These are phyloP conservation scores for Microctenopoma steveboyesi DNA, from an alignment of 2,797 vertebrate species.

Conservation along the genomic window DNA sequence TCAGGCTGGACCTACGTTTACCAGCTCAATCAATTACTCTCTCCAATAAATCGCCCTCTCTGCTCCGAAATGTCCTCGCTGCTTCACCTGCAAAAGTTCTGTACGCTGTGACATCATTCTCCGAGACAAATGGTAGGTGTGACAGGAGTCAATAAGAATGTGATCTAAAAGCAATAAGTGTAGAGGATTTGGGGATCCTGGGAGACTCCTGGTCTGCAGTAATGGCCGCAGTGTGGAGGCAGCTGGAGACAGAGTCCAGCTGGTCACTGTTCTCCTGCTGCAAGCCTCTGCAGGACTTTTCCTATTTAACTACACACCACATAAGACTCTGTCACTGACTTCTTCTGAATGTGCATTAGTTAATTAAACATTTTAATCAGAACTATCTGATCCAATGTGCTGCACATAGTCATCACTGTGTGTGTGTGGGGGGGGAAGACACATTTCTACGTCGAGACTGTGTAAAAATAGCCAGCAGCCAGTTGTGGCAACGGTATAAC, in stretches of 20 bases:
- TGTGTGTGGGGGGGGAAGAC: constrained; percentile 4
- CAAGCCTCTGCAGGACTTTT: constrained; percentile 32
- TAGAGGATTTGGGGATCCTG: constrained; percentile 77
- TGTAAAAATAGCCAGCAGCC: constrained; percentile 70
- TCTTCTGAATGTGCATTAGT: constrained; percentile 33
- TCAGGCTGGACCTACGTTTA: constrained; percentile 71
- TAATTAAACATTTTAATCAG: constrained; percentile 40
- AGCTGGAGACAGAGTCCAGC: constrained; percentile 81
- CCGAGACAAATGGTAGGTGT: constrained; percentile 86
- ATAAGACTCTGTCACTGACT: constrained; percentile 30
- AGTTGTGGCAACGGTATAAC: constrained; percentile 59
- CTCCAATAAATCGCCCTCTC: constrained; percentile 82
- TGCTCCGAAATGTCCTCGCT: constrained; percentile 81
- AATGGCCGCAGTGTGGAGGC: constrained; percentile 69
- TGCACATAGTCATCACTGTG: constrained; percentile 44
- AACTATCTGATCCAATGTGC: constrained; percentile 32
- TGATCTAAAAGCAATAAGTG: constrained; percentile 88
- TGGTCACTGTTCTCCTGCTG: constrained; percentile 48
- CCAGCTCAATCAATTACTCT: constrained; percentile 84
- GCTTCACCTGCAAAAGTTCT: constrained; percentile 81
- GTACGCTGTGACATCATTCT: constrained; percentile 81
- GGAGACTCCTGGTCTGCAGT: constrained; percentile 63
- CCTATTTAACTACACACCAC: constrained; percentile 30
- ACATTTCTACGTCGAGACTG: constrained; percentile 67
- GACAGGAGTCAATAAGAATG: constrained; percentile 88